Base-by-base conservation (phyloP, 2,888 invertebrate genomes). In the Isoperla grammatica region DNA sequence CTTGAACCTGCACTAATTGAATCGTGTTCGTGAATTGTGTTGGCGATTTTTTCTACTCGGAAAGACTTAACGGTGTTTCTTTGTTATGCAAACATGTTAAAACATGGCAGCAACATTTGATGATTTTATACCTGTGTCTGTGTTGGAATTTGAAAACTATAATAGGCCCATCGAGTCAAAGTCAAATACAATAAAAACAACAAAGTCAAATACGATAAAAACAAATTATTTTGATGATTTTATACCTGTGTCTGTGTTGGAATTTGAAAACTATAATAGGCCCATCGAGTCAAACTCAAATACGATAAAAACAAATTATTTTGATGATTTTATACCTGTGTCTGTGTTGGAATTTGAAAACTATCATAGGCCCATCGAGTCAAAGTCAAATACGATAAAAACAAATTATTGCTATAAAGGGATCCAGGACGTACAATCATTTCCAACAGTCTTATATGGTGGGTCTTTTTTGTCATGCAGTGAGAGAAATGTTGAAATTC, bases 231-330 rank as follows among this genome's bases (percentile, higher is more conserved):
- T n/a, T 9, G 40, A 56, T 40, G 42, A 19, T 35, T 42, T 29
- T 39, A 75, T 75, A 69, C 75, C 75, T 60, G 65, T 72, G 62
- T 73, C 73, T 69, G 71, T 74, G 62, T 70, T 74, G 61, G 73
- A 74, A 61, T 69, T 72, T 66, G 71, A 73, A 62, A 46, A 46
- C 22, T 46, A 46, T 46, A 22, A 46, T 20, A 46, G 46, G n/a
- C 5, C 5, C 6, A 40, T 15, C 12, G 42, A 40, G n/a, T 6
- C n/a, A n/a, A n/a, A n/a, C n/a, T n/a, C n/a, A n/a, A n/a, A n/a
- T n/a, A n/a, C n/a, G n/a, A n/a, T n/a, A n/a, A n/a, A n/a, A n/a
- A n/a, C n/a, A n/a, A n/a, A n/a, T n/a, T n/a, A n/a, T n/a, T n/a
- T n/a, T 9, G 40, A 56, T 40, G 42, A 19, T 35, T 42, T 29